These are phyloP conservation scores for Cotesia chilonis DNA, from an alignment of 1,140 invertebrate genomes.

Conservation along the genomic window DNA sequence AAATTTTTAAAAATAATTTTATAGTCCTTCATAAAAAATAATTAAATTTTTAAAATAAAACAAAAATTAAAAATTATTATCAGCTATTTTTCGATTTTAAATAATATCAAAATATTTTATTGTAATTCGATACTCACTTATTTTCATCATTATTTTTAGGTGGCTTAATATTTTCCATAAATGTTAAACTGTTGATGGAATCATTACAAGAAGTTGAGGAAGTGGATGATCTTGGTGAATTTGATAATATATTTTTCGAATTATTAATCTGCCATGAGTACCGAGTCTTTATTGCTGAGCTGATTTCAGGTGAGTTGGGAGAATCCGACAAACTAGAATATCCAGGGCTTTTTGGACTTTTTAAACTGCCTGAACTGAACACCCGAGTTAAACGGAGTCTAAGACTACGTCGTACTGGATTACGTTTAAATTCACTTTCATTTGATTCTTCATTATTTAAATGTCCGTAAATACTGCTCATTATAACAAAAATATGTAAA, in stretches of 20 bases:
- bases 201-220: slow-evolving; percentile 12
- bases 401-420: slow-evolving; percentile 38
- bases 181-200: slow-evolving; percentile 10
- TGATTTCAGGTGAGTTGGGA: slow-evolving; percentile 33
- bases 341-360: slow-evolving; percentile 42
- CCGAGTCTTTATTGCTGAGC: slow-evolving; percentile 31
- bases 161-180: neutral
- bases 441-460: slow-evolving; percentile 28
- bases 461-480: slow-evolving; percentile 35
- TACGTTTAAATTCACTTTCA: slow-evolving; percentile 5
- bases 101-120: neutral
- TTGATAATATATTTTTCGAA: slow-evolving; percentile 24
- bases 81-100: too few species aligned
- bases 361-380: slow-evolving; percentile 36
- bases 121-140: slow-evolving; percentile 1
- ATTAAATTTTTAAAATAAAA: too few species aligned
- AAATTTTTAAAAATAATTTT: too few species aligned
- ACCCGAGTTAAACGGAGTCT: slow-evolving; percentile 44
- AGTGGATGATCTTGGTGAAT: slow-evolving; percentile 19
- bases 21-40: too few species aligned
- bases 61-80: too few species aligned
- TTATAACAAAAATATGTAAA: slow-evolving; percentile 10
- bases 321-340: slow-evolving; percentile 37
- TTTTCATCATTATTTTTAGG: neutral
- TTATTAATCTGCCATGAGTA: slow-evolving; percentile 44